phyloP scores from a whole-genome alignment of 2,888 invertebrate genomes.

The Pristionchus entomophagus region DNA sequence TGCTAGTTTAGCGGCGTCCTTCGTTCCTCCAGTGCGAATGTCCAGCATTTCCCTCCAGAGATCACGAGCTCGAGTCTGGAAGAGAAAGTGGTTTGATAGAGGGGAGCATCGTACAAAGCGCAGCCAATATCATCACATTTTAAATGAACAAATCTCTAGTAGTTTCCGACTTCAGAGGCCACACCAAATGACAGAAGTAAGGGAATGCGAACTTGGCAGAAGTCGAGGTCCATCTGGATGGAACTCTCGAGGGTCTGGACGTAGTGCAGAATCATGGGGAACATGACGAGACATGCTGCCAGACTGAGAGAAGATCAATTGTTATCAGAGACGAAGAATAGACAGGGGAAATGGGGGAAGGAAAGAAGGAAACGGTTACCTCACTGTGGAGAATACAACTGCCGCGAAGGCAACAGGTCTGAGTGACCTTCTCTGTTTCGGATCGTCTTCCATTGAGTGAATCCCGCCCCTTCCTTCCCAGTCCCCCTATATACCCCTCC shows the following conservation, averaged over 20 bases:
- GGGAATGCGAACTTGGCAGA: constrained; percentile 67
- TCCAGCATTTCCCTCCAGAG: constrained; percentile 76
- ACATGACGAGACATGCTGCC: constrained; percentile 73
- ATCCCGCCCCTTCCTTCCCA: background rate
- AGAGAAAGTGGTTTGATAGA: background rate
- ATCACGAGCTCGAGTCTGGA: constrained; percentile 73
- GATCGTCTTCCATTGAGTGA: constrained; percentile 33
- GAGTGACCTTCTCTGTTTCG: constrained; percentile 60
- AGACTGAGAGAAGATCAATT: constrained; percentile 46
- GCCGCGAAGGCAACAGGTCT: constrained; percentile 73
- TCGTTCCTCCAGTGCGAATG: constrained; percentile 70
- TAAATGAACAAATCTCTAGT: too few species aligned
- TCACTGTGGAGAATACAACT: constrained; percentile 72
- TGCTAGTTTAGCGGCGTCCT: constrained; percentile 69
- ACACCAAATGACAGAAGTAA: background rate
- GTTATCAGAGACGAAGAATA: background rate
- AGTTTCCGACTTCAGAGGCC: too few species aligned
- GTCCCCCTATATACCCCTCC: constrained; percentile 10
- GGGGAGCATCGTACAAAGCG: too few species aligned
- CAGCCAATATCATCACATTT: too few species aligned
- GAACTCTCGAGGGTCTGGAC: constrained; percentile 74
- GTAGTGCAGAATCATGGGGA: constrained; percentile 75
- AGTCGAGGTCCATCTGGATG: constrained; percentile 74
- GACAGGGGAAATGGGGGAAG: background rate
- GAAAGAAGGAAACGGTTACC: background rate